Percentiles rank a stretch among this genome's conserved stretches.
phyloP scores from a whole-genome alignment of 2,888 invertebrate species.

The Saturnia pavonia region DNA sequence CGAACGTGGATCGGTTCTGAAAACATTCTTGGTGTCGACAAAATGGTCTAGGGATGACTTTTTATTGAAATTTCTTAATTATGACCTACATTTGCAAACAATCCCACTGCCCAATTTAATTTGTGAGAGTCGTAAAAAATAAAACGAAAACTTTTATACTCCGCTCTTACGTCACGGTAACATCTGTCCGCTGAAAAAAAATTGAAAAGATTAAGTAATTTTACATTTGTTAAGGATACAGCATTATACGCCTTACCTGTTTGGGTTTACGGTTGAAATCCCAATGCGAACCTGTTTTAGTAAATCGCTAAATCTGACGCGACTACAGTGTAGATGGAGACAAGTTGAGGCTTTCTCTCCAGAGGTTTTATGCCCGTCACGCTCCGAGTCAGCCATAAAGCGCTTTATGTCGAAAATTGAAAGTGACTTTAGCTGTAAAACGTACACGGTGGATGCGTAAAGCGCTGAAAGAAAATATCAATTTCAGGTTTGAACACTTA shows the following conservation, averaged over 20 bases:
- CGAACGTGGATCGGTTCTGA: too few species aligned
- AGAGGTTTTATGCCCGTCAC: constrained; percentile 70
- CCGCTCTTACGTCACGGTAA: constrained; percentile 50
- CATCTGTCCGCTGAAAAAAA: constrained; percentile 55
- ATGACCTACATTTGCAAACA: constrained; percentile 12
- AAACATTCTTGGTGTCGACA: too few species aligned
- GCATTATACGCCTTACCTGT: constrained; percentile 29
- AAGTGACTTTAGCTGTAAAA: constrained; percentile 77
- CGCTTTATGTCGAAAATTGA: constrained; percentile 76
- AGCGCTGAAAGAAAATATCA: constrained; percentile 62
- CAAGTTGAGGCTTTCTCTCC: constrained; percentile 56
- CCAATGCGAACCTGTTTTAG: constrained; percentile 32
- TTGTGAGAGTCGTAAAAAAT: constrained; percentile 49
- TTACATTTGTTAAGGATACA: constrained; percentile 28
- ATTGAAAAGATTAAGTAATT: constrained; percentile 52
- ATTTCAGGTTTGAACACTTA: constrained; percentile 53
- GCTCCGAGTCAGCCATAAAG: constrained; percentile 66
- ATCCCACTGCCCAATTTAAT: constrained; percentile 29
- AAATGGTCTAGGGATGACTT: background rate
- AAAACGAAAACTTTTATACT: constrained; percentile 54
- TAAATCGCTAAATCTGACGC: constrained; percentile 49
- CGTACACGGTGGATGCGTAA: constrained; percentile 57
- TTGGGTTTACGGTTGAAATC: constrained; percentile 37
- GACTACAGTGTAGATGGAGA: constrained; percentile 55
- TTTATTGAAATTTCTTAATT: constrained; percentile 2